These are phyloP conservation scores for Tetraodon nigroviridis DNA, from an alignment of 2,113 vertebrate genomes.

Conservation along the genomic window DNA sequence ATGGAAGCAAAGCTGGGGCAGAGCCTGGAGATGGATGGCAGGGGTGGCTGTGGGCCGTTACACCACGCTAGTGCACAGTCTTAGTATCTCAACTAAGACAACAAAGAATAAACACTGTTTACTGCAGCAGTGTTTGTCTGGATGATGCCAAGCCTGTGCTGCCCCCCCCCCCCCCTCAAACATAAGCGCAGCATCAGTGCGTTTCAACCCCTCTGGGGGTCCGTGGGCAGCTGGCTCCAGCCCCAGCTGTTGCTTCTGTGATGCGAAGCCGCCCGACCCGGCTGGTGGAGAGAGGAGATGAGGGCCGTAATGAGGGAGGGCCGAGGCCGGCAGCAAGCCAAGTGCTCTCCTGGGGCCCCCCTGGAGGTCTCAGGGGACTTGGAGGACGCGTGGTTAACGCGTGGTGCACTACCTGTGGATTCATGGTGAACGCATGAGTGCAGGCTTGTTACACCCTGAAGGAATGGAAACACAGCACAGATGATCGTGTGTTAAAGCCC, in stretches of 20 bases:
- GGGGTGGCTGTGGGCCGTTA: conserved; percentile 48
- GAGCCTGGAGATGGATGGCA: conserved; percentile 56
- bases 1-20: conserved; percentile 52
- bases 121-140: neutral
- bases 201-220: conserved; percentile 1
- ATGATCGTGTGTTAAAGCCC: neutral
- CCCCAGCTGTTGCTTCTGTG: conserved; percentile 55
- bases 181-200: conserved; percentile 9
- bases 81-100: too few relatives aligned
- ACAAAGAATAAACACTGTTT: neutral
- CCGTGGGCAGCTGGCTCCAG: conserved; percentile 36
- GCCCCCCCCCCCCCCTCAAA: neutral
- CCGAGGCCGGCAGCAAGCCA: conserved; percentile 39
- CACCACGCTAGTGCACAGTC: conserved; percentile 56
- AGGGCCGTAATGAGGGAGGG: conserved; percentile 64
- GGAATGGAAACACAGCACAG: neutral
- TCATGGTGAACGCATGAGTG: neutral
- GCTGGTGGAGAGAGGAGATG: conserved; percentile 39
- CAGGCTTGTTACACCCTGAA: conserved; percentile 2
- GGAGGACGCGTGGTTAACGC: conserved; percentile 59
- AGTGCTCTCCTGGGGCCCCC: conserved; percentile 24
- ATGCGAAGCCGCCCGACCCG: conserved; percentile 40
- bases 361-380: conserved; percentile 36
- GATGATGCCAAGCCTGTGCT: conserved; percentile 1
- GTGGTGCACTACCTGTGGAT: conserved; percentile 58